Evolutionary conservation across 2,888 invertebrate genomes (phyloP), one percentile per base, ranked within the genome.

Genomic region (Sphaerophoria taeniata): DNA sequence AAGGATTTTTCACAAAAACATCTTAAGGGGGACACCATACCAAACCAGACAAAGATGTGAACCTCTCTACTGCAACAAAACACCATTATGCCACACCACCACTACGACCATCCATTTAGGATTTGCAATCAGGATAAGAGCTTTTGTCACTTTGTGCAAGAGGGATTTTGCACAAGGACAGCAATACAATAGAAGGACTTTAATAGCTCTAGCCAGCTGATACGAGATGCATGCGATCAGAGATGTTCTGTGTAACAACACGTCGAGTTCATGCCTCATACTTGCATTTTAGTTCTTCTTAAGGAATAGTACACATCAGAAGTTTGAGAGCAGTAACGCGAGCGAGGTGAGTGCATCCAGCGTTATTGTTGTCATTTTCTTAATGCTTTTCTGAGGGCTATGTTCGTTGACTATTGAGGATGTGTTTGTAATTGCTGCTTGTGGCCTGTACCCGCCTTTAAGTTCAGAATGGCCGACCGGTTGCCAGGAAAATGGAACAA

Each of bases 51-150:
- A 55, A 58, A 55, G 31, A 43, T 36, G 9, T 16, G 43, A 43
- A 43, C 34, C 58, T 6, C 6, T 12, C 39, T 63, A 34, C 63
- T 47, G 63, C 49, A 49, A 11, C 9, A 14, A 49, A 65, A 49
- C 49, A 16, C 65, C 1, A 16, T 33, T 14, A 34, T 43, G 12
- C 24, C 60, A 60, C 71, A 69, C 49, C 47, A 63, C 49, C 34
- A 69, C 79, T 58, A 69, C 45, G 51, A 45, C 69, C 56, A 65
- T 74, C 72, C 73, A 78, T 78, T 78, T 71, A 82, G 81, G 78
- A 86, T 86, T 86, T 86, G 86, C 86, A 86, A 82, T 86, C 86
- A 78, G 77, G 82, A 86, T 86, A 86, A 86, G 86, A 86, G 86
- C 86, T 86, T 86, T 86, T 86, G 86, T 86, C 82, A 86, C 86